phyloP scores from a whole-genome alignment of 2,797 vertebrate genomes.

The Alcedo atthis region DNA sequence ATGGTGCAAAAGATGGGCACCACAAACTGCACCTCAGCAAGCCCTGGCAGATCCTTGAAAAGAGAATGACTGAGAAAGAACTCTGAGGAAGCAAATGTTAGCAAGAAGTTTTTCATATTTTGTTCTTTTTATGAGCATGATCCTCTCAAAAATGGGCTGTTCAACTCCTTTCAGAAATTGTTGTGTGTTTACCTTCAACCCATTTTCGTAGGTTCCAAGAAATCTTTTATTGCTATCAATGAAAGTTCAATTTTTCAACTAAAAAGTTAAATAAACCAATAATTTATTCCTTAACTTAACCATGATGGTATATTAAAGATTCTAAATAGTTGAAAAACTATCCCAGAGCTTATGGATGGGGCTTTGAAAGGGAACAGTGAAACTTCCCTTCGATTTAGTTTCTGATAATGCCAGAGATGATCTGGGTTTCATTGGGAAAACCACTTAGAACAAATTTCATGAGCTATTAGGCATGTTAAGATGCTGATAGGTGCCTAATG shows the following conservation, averaged over 20 bases:
- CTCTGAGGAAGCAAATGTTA: background rate
- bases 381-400: background rate
- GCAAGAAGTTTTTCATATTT: background rate
- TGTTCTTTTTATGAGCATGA: background rate
- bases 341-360: background rate
- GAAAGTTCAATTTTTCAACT: background rate
- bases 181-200: background rate
- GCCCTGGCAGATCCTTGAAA: background rate
- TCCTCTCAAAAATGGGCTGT: background rate
- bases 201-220: background rate
- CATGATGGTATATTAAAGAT: background rate
- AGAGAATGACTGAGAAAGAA: background rate
- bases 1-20: background rate
- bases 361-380: background rate
- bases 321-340: background rate
- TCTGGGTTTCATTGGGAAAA: background rate
- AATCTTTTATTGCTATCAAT: background rate
- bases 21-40: fast-evolving
- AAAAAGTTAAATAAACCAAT: background rate
- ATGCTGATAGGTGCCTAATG: background rate
- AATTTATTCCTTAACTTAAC: background rate
- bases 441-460: background rate
- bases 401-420: background rate
- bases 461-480: constrained; percentile 1
- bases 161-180: background rate